Conservation (phyloP, 2,888 invertebrate species). For the Orthonevra nobilis region DNA sequence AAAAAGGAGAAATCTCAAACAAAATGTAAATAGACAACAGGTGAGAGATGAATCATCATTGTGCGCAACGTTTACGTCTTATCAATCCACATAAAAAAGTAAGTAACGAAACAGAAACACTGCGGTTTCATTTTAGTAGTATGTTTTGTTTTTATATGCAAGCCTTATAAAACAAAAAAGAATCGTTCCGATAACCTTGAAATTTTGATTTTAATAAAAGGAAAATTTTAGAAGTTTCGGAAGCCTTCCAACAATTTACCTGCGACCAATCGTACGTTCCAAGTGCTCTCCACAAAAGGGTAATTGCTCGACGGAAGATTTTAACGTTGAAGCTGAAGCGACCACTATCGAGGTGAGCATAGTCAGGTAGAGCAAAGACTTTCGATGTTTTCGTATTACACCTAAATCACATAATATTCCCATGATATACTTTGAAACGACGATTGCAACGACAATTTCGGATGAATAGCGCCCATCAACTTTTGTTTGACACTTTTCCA, state of each 20-base stretch:
- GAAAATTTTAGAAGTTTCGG: constrained; percentile 61
- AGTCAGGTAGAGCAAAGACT: constrained; percentile 74
- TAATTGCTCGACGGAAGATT: constrained; percentile 69
- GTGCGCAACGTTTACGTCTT: constrained; percentile 30
- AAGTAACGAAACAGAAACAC: constrained; percentile 6
- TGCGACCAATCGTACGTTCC: constrained; percentile 77
- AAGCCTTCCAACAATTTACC: constrained; percentile 72
- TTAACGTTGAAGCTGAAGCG: constrained; percentile 50
- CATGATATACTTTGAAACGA: constrained; percentile 57
- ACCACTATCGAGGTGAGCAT: constrained; percentile 76
- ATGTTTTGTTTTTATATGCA: too few species aligned
- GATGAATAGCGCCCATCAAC: constrained; percentile 73
- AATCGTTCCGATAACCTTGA: constrained; percentile 32
- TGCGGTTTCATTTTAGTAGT: too few species aligned
- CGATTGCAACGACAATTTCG: constrained; percentile 55
- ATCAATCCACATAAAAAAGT: constrained; percentile 37
- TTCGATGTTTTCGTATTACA: constrained; percentile 70
- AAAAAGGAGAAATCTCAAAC: background rate
- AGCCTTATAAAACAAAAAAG: background rate
- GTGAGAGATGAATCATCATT: constrained; percentile 60
- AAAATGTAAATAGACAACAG: constrained; percentile 66
- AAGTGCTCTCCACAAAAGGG: constrained; percentile 76
- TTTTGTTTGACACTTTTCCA: constrained; percentile 73
- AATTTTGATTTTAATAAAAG: constrained; percentile 17
- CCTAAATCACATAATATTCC: constrained; percentile 72